phyloP scores from a whole-genome alignment of 2,888 invertebrate genomes.

The Crioceris asparagi region DNA sequence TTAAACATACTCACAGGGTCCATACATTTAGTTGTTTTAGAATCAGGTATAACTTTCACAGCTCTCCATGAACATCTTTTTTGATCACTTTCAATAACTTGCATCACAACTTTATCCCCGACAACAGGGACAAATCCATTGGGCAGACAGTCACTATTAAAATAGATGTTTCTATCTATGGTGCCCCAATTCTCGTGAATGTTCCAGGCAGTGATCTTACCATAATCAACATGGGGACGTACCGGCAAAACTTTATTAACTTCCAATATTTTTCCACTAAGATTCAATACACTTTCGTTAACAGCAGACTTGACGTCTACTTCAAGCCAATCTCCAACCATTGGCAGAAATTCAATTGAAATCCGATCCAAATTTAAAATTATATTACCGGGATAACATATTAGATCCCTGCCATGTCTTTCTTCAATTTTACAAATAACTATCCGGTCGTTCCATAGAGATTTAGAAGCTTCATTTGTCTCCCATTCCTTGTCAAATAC shows the following conservation, averaged over 20 bases:
- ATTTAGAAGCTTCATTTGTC: constrained; percentile 38
- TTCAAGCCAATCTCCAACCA: constrained; percentile 59
- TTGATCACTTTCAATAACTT: constrained; percentile 65
- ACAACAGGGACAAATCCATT: constrained; percentile 44
- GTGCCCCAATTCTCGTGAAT: constrained; percentile 38
- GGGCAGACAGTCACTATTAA: constrained; percentile 45
- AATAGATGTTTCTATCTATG: constrained; percentile 50
- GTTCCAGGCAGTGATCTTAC: constrained; percentile 40
- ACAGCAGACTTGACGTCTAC: constrained; percentile 52
- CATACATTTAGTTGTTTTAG: too few relatives aligned
- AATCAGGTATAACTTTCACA: constrained; percentile 37
- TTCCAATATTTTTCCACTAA: constrained; percentile 48
- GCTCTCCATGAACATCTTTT: constrained; percentile 48
- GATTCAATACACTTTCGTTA: constrained; percentile 44
- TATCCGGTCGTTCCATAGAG: constrained; percentile 26
- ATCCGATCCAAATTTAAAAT: constrained; percentile 51
- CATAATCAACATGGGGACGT: constrained; percentile 44
- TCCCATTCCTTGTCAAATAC: constrained; percentile 28
- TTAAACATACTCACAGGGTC: too few relatives aligned
- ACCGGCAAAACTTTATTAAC: constrained; percentile 50
- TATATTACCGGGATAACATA: constrained; percentile 46
- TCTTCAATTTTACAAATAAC: constrained; percentile 37
- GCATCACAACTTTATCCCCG: constrained; percentile 53
- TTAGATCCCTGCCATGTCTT: constrained; percentile 34
- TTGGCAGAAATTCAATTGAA: constrained; percentile 52